Percentiles rank a stretch among this genome's conserved stretches.
phyloP scores from a whole-genome alignment of 2,797 vertebrate genomes.

The Rhabdomys pumilio region DNA sequence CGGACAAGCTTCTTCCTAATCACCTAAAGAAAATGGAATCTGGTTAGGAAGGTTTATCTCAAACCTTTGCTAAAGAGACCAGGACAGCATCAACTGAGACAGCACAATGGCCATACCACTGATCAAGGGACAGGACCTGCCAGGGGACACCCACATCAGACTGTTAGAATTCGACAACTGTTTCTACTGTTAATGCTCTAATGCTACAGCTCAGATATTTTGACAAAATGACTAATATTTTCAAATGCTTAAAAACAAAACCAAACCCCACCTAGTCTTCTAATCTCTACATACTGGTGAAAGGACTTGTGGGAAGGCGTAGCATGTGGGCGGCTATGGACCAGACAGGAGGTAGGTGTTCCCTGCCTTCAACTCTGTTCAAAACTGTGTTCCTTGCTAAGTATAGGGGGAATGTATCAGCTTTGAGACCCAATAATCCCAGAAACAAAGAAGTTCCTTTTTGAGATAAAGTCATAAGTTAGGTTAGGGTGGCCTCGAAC shows the following conservation, averaged over 20 bases:
- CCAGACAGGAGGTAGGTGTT: neutral
- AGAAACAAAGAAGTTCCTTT: conserved; percentile 9
- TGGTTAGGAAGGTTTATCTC: neutral
- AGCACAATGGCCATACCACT: neutral
- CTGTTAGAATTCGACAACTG: neutral
- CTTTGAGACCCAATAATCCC: neutral
- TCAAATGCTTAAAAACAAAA: neutral
- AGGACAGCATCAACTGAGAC: neutral
- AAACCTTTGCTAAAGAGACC: neutral
- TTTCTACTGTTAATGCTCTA: neutral
- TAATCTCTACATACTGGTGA: neutral
- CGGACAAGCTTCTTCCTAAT: conserved; percentile 99
- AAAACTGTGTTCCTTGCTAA: neutral
- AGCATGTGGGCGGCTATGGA: neutral
- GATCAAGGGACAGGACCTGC: neutral
- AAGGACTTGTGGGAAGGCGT: neutral
- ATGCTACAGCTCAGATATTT: neutral
- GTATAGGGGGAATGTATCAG: neutral
- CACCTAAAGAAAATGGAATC: conserved; percentile 90
- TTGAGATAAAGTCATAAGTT: neutral
- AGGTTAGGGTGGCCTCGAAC: neutral
- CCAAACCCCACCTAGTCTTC: neutral
- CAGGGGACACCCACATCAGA: neutral
- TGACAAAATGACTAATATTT: neutral
- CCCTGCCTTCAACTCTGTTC: neutral